phyloP scores from a whole-genome alignment of 2,113 vertebrate species.

The Reinhardtius hippoglossoides region DNA sequence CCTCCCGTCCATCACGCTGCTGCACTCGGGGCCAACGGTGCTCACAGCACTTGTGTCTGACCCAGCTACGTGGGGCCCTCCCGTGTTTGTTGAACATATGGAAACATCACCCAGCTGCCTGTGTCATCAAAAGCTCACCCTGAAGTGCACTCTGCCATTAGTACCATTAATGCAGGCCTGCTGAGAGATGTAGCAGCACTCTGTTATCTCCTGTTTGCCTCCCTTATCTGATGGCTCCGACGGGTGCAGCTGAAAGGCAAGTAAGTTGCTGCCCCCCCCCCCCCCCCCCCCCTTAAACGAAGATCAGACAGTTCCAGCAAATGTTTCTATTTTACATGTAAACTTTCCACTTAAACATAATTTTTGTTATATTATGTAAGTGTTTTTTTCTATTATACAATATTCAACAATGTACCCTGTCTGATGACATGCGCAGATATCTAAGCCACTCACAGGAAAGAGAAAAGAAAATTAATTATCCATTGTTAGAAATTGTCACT shows the following conservation, averaged over 20 bases:
- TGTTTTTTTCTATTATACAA: background rate
- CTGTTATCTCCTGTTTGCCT: slow-evolving; percentile 76
- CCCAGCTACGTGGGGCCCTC: slow-evolving; percentile 17
- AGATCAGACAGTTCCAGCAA: slow-evolving; percentile 5
- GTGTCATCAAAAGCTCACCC: slow-evolving; percentile 68
- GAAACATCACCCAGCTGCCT: slow-evolving; percentile 65
- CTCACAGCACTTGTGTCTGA: slow-evolving; percentile 32
- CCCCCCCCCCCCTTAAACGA: background rate
- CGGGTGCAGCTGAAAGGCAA: slow-evolving; percentile 18
- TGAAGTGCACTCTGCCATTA: slow-evolving; percentile 67
- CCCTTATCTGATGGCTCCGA: slow-evolving; percentile 71
- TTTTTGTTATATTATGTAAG: background rate
- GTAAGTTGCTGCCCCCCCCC: background rate
- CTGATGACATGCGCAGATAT: slow-evolving; percentile 32
- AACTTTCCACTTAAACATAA: slow-evolving; percentile 9
- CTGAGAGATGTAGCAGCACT: slow-evolving; percentile 63
- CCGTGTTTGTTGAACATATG: slow-evolving; percentile 77
- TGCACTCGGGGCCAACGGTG: slow-evolving; percentile 9
- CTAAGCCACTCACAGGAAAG: slow-evolving; percentile 10
- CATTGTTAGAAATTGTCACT: slow-evolving; percentile 54
- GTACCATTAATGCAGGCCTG: slow-evolving; percentile 67
- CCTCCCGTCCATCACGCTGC: slow-evolving; percentile 59
- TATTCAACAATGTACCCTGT: slow-evolving; percentile 24
- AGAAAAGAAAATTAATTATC: slow-evolving; percentile 51
- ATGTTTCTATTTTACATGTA: slow-evolving; percentile 29